These are phyloP conservation scores for Sciurus vulgaris DNA, from an alignment of 2,797 vertebrate genomes.

Conservation along the genomic window DNA sequence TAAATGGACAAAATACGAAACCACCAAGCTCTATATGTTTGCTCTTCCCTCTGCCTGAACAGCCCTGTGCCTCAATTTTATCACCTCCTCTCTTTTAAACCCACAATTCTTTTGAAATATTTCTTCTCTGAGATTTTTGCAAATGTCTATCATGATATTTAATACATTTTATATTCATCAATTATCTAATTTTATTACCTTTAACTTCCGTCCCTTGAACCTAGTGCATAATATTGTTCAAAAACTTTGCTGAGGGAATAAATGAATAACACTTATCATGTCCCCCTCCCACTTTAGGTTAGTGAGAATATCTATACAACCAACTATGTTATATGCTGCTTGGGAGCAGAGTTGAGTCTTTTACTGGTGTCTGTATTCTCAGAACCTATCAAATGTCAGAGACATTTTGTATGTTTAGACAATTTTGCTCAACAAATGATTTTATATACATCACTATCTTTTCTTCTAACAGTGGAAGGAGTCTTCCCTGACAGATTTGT, in stretches of 20 bases:
- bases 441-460: not conserved
- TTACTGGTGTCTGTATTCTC: not conserved
- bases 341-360: not conserved
- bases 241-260: not conserved
- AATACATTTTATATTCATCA: not conserved
- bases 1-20: not conserved
- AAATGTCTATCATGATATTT: not conserved
- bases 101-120: not conserved
- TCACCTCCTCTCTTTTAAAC: not conserved
- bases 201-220: not conserved
- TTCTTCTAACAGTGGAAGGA: not conserved
- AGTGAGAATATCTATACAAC: not conserved
- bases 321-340: not conserved
- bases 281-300: not conserved
- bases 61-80: not conserved
- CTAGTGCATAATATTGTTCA: not conserved
- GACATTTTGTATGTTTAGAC: not conserved
- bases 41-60: not conserved
- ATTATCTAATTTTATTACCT: slow-evolving; percentile 31
- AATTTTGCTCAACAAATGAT: slow-evolving; percentile 15
- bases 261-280: not conserved
- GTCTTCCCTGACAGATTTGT: not conserved
- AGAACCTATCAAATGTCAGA: not conserved
- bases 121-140: not conserved
- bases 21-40: not conserved